Evolutionary conservation across 1,140 invertebrate species (phyloP).

Genomic region (Glossosoma conforme): DNA sequence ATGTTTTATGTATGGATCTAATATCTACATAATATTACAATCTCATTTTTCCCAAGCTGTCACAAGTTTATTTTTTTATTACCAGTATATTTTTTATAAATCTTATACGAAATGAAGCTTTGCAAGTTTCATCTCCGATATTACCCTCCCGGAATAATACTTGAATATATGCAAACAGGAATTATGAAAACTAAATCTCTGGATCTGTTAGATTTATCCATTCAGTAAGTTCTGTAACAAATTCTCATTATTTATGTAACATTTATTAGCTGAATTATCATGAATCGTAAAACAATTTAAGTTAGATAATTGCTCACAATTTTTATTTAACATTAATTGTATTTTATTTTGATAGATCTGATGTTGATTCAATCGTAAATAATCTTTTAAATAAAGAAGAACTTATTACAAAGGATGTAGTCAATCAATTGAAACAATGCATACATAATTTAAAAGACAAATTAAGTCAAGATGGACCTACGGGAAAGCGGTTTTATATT

Average conservation of each 20-base stretch:
- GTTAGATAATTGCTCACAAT: too few relatives aligned
- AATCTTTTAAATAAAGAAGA: constrained; percentile 48
- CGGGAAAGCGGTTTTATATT: constrained; percentile 59
- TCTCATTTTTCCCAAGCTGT: not conserved
- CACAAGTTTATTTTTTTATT: not conserved
- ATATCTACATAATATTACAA: too few relatives aligned
- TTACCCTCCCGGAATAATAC: constrained; percentile 60
- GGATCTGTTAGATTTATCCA: constrained; percentile 56
- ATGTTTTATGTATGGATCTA: too few relatives aligned
- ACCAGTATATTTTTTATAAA: not conserved
- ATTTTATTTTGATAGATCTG: constrained; percentile 45
- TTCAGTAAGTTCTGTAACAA: constrained; percentile 55
- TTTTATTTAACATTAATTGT: constrained; percentile 6
- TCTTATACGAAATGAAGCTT: constrained; percentile 51
- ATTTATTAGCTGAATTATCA: not conserved
- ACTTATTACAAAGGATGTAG: constrained; percentile 48
- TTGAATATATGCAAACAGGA: constrained; percentile 56
- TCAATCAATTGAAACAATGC: constrained; percentile 39
- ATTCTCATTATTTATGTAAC: too few relatives aligned
- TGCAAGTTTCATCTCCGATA: constrained; percentile 63
- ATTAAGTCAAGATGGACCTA: constrained; percentile 51
- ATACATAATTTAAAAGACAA: constrained; percentile 51
- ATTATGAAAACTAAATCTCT: constrained; percentile 57
- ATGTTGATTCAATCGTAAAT: constrained; percentile 50
- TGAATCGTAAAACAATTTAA: too few relatives aligned